phyloP scores from a whole-genome alignment of 1,140 invertebrate species.

The Mizuhopecten yessoensis region DNA sequence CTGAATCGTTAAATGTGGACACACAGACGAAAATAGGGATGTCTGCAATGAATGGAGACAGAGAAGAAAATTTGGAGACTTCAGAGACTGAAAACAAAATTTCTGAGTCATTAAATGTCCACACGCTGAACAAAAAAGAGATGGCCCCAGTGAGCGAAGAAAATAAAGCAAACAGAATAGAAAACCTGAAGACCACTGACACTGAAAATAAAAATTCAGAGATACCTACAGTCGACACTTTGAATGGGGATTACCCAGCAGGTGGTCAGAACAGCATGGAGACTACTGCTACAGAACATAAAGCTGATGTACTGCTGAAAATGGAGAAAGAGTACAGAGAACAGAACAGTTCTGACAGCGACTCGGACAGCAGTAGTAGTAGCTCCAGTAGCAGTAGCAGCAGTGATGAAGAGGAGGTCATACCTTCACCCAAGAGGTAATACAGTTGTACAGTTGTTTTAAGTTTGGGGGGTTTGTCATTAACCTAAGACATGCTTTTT shows the following conservation, averaged over 20 bases:
- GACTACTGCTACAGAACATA: neutral
- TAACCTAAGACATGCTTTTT: too few relatives aligned
- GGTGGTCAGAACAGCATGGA: neutral
- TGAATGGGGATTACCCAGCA: neutral
- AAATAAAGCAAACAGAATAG: neutral
- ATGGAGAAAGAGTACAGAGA: neutral
- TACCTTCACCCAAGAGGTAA: too few relatives aligned
- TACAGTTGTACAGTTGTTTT: too few relatives aligned
- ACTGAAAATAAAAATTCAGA: neutral
- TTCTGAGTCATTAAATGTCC: neutral
- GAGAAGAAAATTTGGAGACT: neutral
- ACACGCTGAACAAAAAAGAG: neutral
- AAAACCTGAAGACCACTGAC: neutral
- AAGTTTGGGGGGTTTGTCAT: too few relatives aligned
- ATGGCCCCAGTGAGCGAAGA: neutral
- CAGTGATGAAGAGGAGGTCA: neutral
- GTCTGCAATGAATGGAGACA: neutral
- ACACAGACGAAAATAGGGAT: neutral
- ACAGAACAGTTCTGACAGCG: neutral
- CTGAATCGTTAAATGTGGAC: neutral
- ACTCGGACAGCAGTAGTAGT: slow-evolving; percentile 20
- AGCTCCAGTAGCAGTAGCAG: slow-evolving; percentile 13
- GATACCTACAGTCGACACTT: neutral
- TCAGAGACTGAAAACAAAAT: neutral
- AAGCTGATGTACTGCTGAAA: neutral